Evolutionary conservation across 2,888 invertebrate genomes (phyloP), one percentile per base, ranked within the genome.

Genomic region (Pegoplata infirma): DNA sequence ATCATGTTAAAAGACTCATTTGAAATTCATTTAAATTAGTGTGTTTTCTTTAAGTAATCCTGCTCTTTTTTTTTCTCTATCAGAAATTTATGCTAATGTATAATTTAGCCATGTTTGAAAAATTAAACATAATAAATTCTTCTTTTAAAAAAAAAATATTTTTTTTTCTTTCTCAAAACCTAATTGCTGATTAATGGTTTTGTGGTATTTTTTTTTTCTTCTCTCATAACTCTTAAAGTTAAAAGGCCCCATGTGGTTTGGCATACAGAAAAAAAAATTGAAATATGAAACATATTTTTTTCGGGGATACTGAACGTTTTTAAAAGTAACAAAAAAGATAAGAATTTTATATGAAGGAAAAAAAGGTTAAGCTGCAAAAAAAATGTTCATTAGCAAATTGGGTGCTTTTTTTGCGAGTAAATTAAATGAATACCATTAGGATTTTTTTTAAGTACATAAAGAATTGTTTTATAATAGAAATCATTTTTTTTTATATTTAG

Each of bases 131-230:
- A 14, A 14, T 40, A 58, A 58, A 58, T 56, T 56, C 21, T 4
- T 56, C 1, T 23, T 12, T 40, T 21, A 10, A 16, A 32, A 7
- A 32, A 2, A n/a, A n/a, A n/a, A n/a, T n/a, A n/a, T n/a, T n/a
- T 17, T 17, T 10, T 6, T 58, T 21, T 40, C 3, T 17, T n/a
- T 49, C 21, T n/a, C 19, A 1, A 55, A 53, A 40, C 28, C 66
- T 78, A 69, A 78, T 78, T 78, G 64, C 49, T 69, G 74, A 78
- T 74, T 74, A 78, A 74, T 78, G 78, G 46, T 49, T 64, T 72
- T 58, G 49, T 63, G 72, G 32, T 58, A 14, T 21, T 5, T 16
- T 55, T 64, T 46, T 40, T 59, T 56, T 44, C 17, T 47, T 55
- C 58, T 36, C 21, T 28, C 61, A 72, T 58, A 61, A 56, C 51